Percentiles rank a stretch among this genome's conserved stretches.
These are phyloP conservation scores for Xiphorhynchus elegans DNA, from an alignment of 2,113 vertebrate genomes.

Conservation along the genomic window DNA sequence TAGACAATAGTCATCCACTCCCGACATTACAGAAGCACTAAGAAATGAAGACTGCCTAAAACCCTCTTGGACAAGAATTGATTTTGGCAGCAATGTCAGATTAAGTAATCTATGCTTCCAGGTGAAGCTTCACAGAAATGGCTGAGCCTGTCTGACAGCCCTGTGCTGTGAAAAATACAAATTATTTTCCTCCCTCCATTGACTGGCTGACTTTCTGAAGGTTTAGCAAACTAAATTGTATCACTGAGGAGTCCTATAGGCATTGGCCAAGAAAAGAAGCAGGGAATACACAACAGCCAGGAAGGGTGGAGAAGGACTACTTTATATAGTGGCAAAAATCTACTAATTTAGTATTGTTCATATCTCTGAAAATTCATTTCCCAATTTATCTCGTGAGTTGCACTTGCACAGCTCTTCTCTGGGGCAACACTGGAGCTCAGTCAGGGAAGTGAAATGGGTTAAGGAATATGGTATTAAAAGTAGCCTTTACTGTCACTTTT, in stretches of 20 bases:
- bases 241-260: not conserved
- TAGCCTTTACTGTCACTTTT: not conserved
- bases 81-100: slow-evolving; percentile 30
- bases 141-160: not conserved
- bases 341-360: not conserved
- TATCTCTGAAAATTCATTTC: not conserved
- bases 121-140: slow-evolving; percentile 1
- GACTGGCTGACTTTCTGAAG: not conserved
- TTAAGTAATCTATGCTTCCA: slow-evolving; percentile 1
- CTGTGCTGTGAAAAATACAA: not conserved
- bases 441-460: not conserved
- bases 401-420: not conserved
- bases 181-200: not conserved
- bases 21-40: not conserved
- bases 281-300: not conserved
- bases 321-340: not conserved
- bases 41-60: not conserved
- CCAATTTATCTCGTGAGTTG: not conserved
- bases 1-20: not conserved
- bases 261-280: not conserved
- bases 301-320: not conserved
- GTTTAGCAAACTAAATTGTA: not conserved
- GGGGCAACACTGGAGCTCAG: not conserved
- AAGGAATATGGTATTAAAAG: not conserved
- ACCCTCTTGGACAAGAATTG: not conserved